Evolutionary conservation across 2,113 vertebrate genomes (phyloP), one percentile per base, ranked within the genome.

Genomic region (rat (Rattus norvegicus)): DNA sequence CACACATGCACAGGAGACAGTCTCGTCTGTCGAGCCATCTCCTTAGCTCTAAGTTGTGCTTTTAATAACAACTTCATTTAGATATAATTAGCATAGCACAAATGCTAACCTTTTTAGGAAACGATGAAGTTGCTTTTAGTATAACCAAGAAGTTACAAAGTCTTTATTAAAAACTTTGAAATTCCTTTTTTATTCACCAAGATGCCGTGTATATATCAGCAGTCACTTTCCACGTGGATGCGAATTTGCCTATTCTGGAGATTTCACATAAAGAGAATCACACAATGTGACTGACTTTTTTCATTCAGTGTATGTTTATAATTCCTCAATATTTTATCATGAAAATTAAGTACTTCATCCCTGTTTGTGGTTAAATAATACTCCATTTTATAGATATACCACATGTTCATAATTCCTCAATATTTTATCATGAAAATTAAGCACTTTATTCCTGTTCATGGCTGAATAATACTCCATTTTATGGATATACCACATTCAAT

Each of bases 21-120:
- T 16, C 63, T 86, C 43, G 43, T 22, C 61, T 67, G 39, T 24
- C 49, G 43, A 67, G 28, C n/a, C 81, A 65, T 65, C 24, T 47
- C 59, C n/a, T 26, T 28, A 85, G n/a, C 84, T 22, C 84, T 33
- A 16, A 24, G 16, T 67, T 67, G 49, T 36, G 30, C 5, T 86
- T 70, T 72, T 76, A 91, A 76, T 92, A 90, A n/a, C 7, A 86
- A 4, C 7, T 91, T 90, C 56, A 90, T 67, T 90, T n/a, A 67
- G 54, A 59, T 97, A n/a, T 72, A 47, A 54, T 72, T 90, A 8
- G 90, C 13, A 69, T 85, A 19, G 0, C 14, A 88, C 63, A 92
- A 92, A 88, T 61, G 67, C 7, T 43, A 22, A 19, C 26, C 80
- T 92, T 22, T 22, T 33, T 91, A 75, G 63, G 73, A 17, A 39